phyloP scores from a whole-genome alignment of 30 jellyfish, hydroid and myxozoan species.

The Cassiopea xamachana region DNA sequence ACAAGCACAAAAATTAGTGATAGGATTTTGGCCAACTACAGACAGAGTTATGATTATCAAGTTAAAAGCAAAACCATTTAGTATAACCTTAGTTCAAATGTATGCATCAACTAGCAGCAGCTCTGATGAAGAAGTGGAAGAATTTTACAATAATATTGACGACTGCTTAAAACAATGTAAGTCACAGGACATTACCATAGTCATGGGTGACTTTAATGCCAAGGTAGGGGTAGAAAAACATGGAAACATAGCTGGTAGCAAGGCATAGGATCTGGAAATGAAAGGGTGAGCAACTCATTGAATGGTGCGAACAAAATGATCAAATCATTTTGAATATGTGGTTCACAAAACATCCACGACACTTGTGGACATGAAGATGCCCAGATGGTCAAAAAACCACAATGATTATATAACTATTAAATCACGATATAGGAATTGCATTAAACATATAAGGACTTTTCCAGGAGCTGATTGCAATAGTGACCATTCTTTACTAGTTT shows the following conservation, averaged over 20 bases:
- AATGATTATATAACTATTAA: slow-evolving; percentile 30
- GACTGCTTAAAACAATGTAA: not conserved
- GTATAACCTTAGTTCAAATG: not conserved
- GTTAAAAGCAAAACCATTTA: slow-evolving; percentile 4
- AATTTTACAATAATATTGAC: slow-evolving; percentile 18
- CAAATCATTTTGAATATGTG: slow-evolving; percentile 24
- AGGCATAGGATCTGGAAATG: slow-evolving; percentile 41
- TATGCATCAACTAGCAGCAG: slow-evolving; percentile 52
- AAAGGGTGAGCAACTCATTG: slow-evolving; percentile 14
- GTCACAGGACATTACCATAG: slow-evolving; percentile 20
- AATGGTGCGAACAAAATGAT: not conserved
- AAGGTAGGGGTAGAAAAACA: too few relatives aligned
- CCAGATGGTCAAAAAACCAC: slow-evolving; percentile 42
- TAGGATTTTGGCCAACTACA: not conserved
- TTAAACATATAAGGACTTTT: not conserved
- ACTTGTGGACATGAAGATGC: slow-evolving; percentile 36
- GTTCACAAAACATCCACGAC: slow-evolving; percentile 19
- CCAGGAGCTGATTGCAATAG: slow-evolving; percentile 53
- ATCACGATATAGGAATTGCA: slow-evolving; percentile 10
- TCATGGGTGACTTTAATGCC: slow-evolving; percentile 39
- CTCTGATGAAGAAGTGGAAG: slow-evolving; percentile 29
- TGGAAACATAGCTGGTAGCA: not conserved
- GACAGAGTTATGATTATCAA: not conserved
- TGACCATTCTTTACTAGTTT: not conserved
- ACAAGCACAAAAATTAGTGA: too few relatives aligned